Conservation (phyloP, 2,888 invertebrate species). For the Mythimna lalbum region DNA sequence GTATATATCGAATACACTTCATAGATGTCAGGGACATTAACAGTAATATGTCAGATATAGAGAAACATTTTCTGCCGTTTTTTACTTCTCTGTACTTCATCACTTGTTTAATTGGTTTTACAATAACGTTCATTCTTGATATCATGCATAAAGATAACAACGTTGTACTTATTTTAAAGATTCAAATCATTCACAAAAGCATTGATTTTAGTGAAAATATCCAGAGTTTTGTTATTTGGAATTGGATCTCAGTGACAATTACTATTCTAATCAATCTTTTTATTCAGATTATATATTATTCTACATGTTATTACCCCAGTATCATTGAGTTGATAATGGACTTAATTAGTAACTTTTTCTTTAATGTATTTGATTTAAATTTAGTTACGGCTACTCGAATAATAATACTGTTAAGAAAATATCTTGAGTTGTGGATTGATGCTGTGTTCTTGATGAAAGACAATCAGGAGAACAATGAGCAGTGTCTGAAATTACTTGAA, state of each 20-base stretch:
- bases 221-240: slow-evolving; percentile 10
- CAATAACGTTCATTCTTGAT: slow-evolving; percentile 13
- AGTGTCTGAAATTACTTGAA: not conserved
- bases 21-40: not conserved
- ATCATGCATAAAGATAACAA: slow-evolving; percentile 16
- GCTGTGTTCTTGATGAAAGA: not conserved
- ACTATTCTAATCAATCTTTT: not conserved
- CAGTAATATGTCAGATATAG: slow-evolving; percentile 12
- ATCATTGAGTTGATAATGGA: not conserved
- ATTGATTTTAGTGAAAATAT: slow-evolving; percentile 11
- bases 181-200: slow-evolving; percentile 18
- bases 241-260: slow-evolving; percentile 23
- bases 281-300: not conserved
- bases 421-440: slow-evolving; percentile 16
- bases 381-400: slow-evolving; percentile 22
- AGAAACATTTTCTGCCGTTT: not conserved
- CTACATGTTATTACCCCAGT: not conserved
- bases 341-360: not conserved
- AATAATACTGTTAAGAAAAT: slow-evolving; percentile 24
- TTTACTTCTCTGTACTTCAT: not conserved
- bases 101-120: not conserved
- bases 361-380: slow-evolving; percentile 22
- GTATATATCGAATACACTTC: not conserved
- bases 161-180: slow-evolving; percentile 23
- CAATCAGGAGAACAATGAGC: not conserved